Base-by-base conservation (phyloP, 2,888 invertebrate species). In the Apamea epomidion region DNA sequence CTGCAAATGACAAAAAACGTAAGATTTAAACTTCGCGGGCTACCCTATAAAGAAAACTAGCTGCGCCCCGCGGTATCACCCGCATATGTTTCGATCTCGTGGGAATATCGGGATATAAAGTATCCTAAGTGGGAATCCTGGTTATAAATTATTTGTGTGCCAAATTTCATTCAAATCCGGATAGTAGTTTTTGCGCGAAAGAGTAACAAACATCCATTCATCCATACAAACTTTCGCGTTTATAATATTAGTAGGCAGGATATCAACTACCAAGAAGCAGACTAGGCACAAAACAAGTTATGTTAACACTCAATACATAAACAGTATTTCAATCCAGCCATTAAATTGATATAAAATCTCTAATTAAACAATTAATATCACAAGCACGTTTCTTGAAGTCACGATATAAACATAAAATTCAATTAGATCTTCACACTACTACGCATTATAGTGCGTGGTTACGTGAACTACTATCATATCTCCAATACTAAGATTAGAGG, bases 401-500 rank as follows among this genome's bases (percentile, higher is more conserved):
- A 86, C 58, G 73, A 58, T 68, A 29, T n/a, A 72, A 32, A 25
- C 60, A 64, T 73, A 10, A 73, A 37, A 51, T 25, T 45, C 45
- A 64, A 42, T 60, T 45, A 64, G 18, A 73, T 73, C n/a, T 42
- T 21, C 32, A 25, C 25, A 51, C n/a, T 82, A 58, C 68, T 73
- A 73, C 82, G 76, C 82, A 76, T 14, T 60, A 60, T 2, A 60
- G n/a, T 81, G 48, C 32, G 81, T 78, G 29, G 48, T 54, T 60
- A 21, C 60, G n/a, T n/a, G 16, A 10, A 29, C 51, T 65, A 45
- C 32, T 81, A 73, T 69, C 72, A 86, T 74, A 72, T 80, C 48
- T 85, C 29, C 65, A 80, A 85, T 65, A 37, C 64, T 48, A 70
- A 85, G 82, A 83, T 82, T 80, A 82, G 42, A 21, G 18, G 80